Conservation (phyloP, 2,888 invertebrate genomes). For the Frankliniella intonsa region DNA sequence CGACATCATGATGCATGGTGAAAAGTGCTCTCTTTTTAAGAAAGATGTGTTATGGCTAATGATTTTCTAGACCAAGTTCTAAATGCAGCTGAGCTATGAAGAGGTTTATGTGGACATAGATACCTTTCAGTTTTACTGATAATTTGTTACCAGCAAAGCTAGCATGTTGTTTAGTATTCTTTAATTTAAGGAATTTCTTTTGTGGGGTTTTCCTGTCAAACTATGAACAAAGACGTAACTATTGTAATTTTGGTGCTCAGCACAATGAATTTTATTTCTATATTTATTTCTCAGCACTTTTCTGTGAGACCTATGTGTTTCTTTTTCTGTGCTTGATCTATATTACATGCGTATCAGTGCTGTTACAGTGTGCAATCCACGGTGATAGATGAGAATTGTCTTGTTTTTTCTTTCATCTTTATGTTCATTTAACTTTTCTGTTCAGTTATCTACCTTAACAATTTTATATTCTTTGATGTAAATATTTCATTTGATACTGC, state of each 20-base stretch:
- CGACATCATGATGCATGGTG: too few species aligned
- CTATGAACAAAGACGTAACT: slow-evolving; percentile 5
- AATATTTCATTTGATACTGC: slow-evolving; percentile 15
- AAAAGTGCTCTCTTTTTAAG: background rate
- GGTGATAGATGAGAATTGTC: slow-evolving; percentile 26
- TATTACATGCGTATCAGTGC: background rate
- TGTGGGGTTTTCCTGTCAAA: background rate
- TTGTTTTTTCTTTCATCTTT: slow-evolving; percentile 23
- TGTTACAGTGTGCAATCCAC: slow-evolving; percentile 4
- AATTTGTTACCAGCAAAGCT: slow-evolving; percentile 20
- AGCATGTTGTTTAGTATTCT: slow-evolving; percentile 9
- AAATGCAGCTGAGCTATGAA: background rate
- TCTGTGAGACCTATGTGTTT: background rate
- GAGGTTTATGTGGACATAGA: background rate
- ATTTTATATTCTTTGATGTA: slow-evolving; percentile 24
- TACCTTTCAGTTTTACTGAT: slow-evolving; percentile 1
- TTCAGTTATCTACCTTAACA: background rate
- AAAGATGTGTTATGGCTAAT: background rate
- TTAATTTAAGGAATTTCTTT: background rate
- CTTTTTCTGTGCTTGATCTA: background rate
- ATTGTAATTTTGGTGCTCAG: slow-evolving; percentile 13
- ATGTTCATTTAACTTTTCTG: slow-evolving; percentile 23
- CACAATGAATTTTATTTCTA: slow-evolving; percentile 8
- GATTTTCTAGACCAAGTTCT: background rate
- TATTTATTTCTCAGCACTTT: background rate